Conservation (phyloP, 2,797 vertebrate genomes). For the Dryobates pubescens region DNA sequence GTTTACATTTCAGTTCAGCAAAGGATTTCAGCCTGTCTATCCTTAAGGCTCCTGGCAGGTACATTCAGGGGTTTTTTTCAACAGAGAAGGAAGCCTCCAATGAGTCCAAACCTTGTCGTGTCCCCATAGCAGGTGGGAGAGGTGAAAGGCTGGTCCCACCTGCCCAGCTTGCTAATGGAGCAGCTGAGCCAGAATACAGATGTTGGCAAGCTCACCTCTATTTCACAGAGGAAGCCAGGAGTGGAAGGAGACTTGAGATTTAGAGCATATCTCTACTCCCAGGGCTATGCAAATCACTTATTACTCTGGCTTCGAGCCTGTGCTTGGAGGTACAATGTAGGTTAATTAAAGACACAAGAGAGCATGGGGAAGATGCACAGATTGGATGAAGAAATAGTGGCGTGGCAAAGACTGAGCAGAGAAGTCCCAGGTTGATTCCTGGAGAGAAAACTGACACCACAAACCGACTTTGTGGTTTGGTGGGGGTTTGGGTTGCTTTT, state of each 20-base stretch:
- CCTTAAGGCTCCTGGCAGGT: neutral
- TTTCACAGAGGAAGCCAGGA: neutral
- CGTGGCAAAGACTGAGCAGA: neutral
- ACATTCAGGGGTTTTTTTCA: constrained; percentile 9
- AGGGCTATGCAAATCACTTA: constrained; percentile 46
- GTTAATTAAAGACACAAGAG: constrained; percentile 67
- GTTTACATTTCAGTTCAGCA: constrained; percentile 30
- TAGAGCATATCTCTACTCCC: constrained; percentile 36
- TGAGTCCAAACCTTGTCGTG: constrained; percentile 13
- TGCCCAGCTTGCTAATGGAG: constrained; percentile 28
- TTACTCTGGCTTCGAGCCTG: constrained; percentile 51
- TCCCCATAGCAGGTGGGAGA: constrained; percentile 31
- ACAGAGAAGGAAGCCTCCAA: neutral
- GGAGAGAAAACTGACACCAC: neutral
- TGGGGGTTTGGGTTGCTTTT: too few relatives aligned
- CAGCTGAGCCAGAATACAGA: constrained; percentile 54
- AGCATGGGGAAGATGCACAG: neutral
- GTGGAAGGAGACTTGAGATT: constrained; percentile 31
- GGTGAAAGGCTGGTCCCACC: constrained; percentile 18
- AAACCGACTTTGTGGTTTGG: neutral
- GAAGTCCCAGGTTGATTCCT: neutral
- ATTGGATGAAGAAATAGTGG: neutral
- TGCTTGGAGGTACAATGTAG: constrained; percentile 39
- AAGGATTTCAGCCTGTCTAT: constrained; percentile 31
- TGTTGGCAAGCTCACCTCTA: neutral